Evolutionary conservation across 2,797 vertebrate species (phyloP).

Genomic region (Cynodonichthys magdalenae): DNA sequence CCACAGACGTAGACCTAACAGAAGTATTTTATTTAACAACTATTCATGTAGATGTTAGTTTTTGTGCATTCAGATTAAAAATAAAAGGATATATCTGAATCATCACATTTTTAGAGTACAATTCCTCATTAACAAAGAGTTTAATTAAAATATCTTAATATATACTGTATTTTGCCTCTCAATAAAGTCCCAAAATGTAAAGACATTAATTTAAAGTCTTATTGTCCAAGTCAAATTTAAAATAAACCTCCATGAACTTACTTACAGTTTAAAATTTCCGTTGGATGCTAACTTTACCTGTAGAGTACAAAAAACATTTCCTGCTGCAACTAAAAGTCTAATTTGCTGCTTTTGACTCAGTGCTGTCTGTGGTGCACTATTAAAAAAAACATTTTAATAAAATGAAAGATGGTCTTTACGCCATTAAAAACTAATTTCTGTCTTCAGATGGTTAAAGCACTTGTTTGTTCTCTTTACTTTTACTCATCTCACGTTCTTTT

Average conservation of each 20-base stretch:
- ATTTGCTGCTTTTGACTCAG: conserved; percentile 49
- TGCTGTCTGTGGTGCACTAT: conserved; percentile 38
- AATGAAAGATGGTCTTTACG: conserved; percentile 32
- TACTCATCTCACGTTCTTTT: conserved; percentile 52
- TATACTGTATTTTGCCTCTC: too few relatives aligned
- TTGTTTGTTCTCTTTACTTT: conserved; percentile 39
- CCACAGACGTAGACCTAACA: too few relatives aligned
- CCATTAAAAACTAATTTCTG: conserved; percentile 27
- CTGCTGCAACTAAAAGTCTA: conserved; percentile 49
- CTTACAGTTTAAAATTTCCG: conserved; percentile 63
- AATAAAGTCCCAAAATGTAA: too few relatives aligned
- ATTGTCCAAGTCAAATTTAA: too few relatives aligned
- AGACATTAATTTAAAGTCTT: too few relatives aligned
- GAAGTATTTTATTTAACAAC: too few relatives aligned
- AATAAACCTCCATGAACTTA: conserved; percentile 55
- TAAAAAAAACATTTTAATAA: conserved; percentile 6
- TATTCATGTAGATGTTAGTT: too few relatives aligned
- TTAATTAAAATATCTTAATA: too few relatives aligned
- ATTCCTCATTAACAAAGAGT: too few relatives aligned
- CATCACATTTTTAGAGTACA: too few relatives aligned
- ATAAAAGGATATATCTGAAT: too few relatives aligned
- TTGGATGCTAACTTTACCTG: conserved; percentile 60
- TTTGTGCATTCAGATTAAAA: too few relatives aligned
- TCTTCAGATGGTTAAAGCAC: conserved; percentile 23
- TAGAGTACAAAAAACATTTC: conserved; percentile 51